phyloP scores from a whole-genome alignment of 2,888 invertebrate species.

The Oxytorus armatus region DNA sequence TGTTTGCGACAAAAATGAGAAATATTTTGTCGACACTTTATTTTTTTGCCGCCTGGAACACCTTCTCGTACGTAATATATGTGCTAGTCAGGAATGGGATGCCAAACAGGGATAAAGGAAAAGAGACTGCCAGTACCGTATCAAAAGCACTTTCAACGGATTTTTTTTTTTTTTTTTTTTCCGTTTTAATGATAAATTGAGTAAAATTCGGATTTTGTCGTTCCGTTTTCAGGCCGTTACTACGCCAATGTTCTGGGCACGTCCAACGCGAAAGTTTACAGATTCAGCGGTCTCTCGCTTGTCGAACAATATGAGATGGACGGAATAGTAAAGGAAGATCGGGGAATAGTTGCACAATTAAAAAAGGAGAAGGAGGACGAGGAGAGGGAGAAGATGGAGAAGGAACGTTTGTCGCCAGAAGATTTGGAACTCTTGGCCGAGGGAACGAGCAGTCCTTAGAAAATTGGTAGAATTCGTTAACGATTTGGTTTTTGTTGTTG shows the following conservation, averaged over 20 bases:
- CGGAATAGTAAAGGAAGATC: slow-evolving; percentile 60
- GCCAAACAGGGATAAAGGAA: not conserved
- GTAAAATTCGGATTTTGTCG: not conserved
- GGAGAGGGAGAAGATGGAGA: not conserved
- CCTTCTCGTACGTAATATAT: slow-evolving; percentile 1
- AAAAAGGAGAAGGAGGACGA: not conserved
- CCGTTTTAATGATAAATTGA: slow-evolving; percentile 23
- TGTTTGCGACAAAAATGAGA: slow-evolving; percentile 43
- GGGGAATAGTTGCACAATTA: not conserved
- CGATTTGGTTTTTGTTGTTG: slow-evolving; percentile 29
- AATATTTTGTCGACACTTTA: slow-evolving; percentile 60
- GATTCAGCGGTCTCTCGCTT: slow-evolving; percentile 85
- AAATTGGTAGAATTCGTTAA: slow-evolving; percentile 4
- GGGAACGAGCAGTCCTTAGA: slow-evolving; percentile 40
- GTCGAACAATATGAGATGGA: slow-evolving; percentile 58
- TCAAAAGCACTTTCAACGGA: not conserved
- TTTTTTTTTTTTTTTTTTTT: slow-evolving; percentile 28
- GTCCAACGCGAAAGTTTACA: slow-evolving; percentile 86
- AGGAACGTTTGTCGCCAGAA: slow-evolving; percentile 5
- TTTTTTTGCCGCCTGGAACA: slow-evolving; percentile 68
- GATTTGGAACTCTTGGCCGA: slow-evolving; percentile 42
- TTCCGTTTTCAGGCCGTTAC: slow-evolving; percentile 85
- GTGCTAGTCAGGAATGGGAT: fast-evolving
- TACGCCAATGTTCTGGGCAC: slow-evolving; percentile 87
- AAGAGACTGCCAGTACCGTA: slow-evolving; percentile 48